Conservation (phyloP, 2,113 vertebrate genomes). For the Aix galericulata region DNA sequence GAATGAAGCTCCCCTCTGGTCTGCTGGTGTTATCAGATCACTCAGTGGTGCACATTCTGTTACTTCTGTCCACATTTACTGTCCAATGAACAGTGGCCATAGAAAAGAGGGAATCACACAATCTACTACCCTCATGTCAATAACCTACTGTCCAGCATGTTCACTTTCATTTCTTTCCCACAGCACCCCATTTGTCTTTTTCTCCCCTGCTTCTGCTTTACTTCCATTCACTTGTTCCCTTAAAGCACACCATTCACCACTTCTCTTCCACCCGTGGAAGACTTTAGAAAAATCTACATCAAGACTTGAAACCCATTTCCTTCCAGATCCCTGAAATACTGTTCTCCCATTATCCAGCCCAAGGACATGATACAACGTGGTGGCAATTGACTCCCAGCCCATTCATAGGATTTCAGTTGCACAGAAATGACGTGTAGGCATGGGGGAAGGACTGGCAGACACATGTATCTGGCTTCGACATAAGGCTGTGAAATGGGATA, state of each 20-base stretch:
- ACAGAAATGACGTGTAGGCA: background rate
- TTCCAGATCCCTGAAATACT: background rate
- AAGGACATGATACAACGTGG: background rate
- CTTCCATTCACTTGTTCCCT: background rate
- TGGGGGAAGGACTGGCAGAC: background rate
- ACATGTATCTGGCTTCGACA: background rate
- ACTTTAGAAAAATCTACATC: background rate
- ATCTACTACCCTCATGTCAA: background rate
- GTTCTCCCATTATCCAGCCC: background rate
- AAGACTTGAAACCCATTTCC: background rate
- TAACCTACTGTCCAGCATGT: accelerated
- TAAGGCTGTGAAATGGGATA: background rate
- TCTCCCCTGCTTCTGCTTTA: background rate
- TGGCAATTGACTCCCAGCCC: background rate
- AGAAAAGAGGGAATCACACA: background rate
- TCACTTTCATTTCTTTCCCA: background rate
- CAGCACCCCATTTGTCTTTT: background rate
- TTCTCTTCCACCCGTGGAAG: background rate
- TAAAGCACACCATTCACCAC: background rate
- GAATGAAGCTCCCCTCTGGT: background rate
- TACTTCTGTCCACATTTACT: background rate
- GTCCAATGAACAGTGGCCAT: background rate
- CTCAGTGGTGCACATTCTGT: background rate
- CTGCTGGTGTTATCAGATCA: background rate
- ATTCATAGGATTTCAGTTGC: background rate